phyloP scores from a whole-genome alignment of 2,797 vertebrate species.

The Pseudochromis fuscus region DNA sequence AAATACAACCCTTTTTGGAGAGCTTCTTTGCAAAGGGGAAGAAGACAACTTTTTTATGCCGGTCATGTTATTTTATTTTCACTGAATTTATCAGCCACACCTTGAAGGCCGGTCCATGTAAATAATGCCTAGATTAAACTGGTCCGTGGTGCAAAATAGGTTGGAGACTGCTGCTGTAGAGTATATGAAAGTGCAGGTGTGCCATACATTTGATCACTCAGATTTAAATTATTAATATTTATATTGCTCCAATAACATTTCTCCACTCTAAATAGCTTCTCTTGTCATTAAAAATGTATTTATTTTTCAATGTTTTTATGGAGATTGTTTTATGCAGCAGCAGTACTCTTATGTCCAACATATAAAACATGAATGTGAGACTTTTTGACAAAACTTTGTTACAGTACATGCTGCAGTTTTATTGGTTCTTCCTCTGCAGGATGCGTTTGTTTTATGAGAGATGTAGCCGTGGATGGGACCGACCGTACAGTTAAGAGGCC shows the following conservation, averaged over 20 bases:
- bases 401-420: too few species aligned
- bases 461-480: neutral
- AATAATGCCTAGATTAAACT: too few species aligned
- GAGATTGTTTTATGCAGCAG: neutral
- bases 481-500: neutral
- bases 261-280: neutral
- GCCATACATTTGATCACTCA: neutral
- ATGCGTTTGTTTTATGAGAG: neutral
- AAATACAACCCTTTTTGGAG: too few species aligned
- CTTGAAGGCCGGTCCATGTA: too few species aligned
- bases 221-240: neutral
- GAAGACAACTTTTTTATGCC: too few species aligned
- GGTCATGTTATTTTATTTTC: too few species aligned
- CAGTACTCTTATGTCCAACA: neutral
- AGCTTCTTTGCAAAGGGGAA: too few species aligned
- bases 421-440: neutral
- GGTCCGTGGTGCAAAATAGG: neutral
- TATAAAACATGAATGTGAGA: neutral
- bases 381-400: too few species aligned
- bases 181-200: neutral
- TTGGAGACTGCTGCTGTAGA: too few species aligned
- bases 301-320: constrained; percentile 14
- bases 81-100: too few species aligned
- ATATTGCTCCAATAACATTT: neutral
- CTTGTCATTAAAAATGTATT: constrained; percentile 17